phyloP scores from a whole-genome alignment of 30 jellyfish, hydroid and myxozoan genomes.

The Hydra vulgaris region DNA sequence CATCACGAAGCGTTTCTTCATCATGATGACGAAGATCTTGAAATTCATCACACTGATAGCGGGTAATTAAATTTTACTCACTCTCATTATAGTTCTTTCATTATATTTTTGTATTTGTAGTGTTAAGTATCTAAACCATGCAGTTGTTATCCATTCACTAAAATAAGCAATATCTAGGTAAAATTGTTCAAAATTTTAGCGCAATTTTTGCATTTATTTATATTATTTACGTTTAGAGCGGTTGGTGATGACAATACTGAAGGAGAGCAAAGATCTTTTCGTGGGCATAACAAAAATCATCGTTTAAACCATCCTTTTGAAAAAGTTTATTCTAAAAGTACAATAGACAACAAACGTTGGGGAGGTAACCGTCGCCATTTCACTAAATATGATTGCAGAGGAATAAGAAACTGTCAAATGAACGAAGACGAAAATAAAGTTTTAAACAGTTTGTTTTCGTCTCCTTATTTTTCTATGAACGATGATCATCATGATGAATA shows the following conservation, averaged over 20 bases:
- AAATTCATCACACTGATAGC: constrained; percentile 10
- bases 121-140: too few relatives aligned
- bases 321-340: not conserved
- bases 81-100: not conserved
- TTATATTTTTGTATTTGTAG: too few relatives aligned
- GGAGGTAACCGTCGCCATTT: not conserved
- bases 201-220: too few relatives aligned
- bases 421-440: not conserved
- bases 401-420: not conserved
- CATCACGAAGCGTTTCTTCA: constrained; percentile 25
- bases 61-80: not conserved
- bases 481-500: not conserved
- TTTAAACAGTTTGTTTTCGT: not conserved
- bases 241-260: not conserved
- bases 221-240: not conserved
- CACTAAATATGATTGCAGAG: not conserved
- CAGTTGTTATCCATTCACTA: too few relatives aligned
- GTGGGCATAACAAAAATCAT: not conserved
- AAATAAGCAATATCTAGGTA: too few relatives aligned
- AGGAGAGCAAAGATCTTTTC: not conserved
- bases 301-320: not conserved
- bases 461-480: not conserved
- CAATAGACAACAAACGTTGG: not conserved
- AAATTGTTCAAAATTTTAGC: too few relatives aligned
- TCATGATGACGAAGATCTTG: constrained; percentile 23